These are phyloP conservation scores for Peromyscus aztecus DNA, from an alignment of 2,797 vertebrate species.

Conservation along the genomic window DNA sequence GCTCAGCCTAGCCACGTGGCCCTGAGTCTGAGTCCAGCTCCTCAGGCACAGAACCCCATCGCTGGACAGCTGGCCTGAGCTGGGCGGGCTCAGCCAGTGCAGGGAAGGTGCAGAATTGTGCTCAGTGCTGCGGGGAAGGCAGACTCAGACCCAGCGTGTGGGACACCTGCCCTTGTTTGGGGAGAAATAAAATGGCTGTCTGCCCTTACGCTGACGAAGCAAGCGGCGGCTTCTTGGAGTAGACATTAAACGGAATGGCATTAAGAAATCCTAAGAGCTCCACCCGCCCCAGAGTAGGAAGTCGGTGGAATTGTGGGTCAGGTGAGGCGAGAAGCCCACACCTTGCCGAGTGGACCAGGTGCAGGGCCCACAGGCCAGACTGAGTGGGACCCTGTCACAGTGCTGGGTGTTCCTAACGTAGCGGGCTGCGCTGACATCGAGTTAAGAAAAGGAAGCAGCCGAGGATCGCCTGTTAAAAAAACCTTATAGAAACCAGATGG, in stretches of 20 bases:
- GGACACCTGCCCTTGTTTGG: background rate
- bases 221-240: conserved; percentile 64
- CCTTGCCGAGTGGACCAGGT: conserved; percentile 28
- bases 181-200: conserved; percentile 46
- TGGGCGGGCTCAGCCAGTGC: background rate
- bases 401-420: conserved; percentile 86
- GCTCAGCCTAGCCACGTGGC: accelerated
- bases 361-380: conserved; percentile 69
- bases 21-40: conserved; percentile 86
- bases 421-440: conserved; percentile 85
- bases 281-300: conserved; percentile 70
- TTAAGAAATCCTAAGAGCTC: conserved; percentile 72
- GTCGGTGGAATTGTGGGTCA: conserved; percentile 40
- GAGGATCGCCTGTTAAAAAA: conserved; percentile 85
- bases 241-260: conserved; percentile 72
- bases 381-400: conserved; percentile 86
- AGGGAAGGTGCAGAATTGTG: background rate
- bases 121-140: background rate
- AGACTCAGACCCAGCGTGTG: background rate
- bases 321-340: conserved; percentile 70
- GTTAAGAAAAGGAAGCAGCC: conserved; percentile 87
- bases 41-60: conserved; percentile 57
- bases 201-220: conserved; percentile 53
- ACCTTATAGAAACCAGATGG: conserved; percentile 84
- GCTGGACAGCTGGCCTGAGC: conserved; percentile 50